A percentile compares a stretch with the other conserved stretches of the same genome.
phyloP scores from a whole-genome alignment of 1,140 invertebrate species.

The Caenorhabditis briggsae region DNA sequence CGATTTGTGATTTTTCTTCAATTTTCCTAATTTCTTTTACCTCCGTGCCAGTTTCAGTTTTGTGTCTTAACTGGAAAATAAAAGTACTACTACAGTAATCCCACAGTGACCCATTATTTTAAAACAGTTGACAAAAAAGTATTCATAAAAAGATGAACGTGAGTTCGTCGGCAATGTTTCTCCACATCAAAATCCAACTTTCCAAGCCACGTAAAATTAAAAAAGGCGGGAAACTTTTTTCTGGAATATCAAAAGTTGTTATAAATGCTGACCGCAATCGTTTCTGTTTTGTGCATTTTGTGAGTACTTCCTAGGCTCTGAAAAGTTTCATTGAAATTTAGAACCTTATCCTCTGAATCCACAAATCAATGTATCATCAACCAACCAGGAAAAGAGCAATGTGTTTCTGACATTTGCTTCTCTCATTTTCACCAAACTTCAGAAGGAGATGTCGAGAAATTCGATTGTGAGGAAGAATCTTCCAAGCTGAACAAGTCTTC shows the following conservation, averaged over 20 bases:
- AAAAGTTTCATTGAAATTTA: neutral
- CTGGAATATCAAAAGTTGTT: neutral
- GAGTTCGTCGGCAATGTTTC: no score
- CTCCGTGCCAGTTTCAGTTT: constrained; percentile 42
- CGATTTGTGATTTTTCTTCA: constrained; percentile 3
- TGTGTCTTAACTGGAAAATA: neutral
- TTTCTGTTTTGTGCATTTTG: constrained; percentile 2
- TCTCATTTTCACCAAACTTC: constrained; percentile 27
- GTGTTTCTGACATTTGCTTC: constrained; percentile 4
- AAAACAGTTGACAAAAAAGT: no score
- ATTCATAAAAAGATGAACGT: no score
- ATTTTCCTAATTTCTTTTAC: neutral
- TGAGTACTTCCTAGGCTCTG: neutral
- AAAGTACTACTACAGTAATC: neutral
- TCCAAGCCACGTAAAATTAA: neutral
- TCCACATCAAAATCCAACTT: no score
- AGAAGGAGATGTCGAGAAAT: constrained; percentile 4
- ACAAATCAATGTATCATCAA: neutral
- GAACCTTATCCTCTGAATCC: constrained; percentile 6
- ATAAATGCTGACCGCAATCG: neutral
- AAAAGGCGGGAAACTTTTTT: neutral
- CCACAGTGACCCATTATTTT: neutral
- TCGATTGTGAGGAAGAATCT: constrained; percentile 8
- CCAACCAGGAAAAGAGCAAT: neutral
- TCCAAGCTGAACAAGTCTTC: neutral